Evolutionary conservation across 2,888 invertebrate species (phyloP).

Genomic region (Halictus quadricinctus): DNA sequence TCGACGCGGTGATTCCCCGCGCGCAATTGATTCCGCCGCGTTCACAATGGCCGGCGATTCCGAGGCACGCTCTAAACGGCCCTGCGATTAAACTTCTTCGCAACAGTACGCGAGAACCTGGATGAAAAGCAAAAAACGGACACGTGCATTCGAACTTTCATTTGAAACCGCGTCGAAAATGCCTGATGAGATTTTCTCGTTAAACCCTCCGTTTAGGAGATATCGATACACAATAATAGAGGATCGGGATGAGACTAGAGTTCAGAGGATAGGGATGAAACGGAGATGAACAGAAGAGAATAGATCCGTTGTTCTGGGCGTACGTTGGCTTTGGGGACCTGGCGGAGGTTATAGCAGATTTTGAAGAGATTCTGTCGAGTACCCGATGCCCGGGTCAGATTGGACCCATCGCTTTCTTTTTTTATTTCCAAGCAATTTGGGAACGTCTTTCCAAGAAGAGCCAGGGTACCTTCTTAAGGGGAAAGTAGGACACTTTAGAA

Average conservation of each 20-base stretch:
- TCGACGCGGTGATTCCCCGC: conserved; percentile 6
- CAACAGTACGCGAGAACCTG: neutral
- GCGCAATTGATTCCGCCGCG: conserved; percentile 3
- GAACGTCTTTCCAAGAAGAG: no score
- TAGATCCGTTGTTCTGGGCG: no score
- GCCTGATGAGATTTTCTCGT: neutral
- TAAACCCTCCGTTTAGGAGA: neutral
- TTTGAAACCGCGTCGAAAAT: neutral
- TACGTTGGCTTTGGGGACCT: neutral
- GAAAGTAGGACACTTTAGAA: neutral
- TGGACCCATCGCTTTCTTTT: no score
- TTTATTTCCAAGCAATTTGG: no score
- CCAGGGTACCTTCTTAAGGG: no score
- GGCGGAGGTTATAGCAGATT: neutral
- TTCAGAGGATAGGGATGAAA: neutral
- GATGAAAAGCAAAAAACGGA: neutral
- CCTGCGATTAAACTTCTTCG: neutral
- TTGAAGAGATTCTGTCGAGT: neutral
- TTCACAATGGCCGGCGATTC: neutral
- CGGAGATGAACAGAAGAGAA: no score
- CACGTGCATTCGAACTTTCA: neutral
- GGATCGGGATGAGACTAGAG: neutral
- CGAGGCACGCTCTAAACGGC: neutral
- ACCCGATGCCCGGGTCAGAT: no score
- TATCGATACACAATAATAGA: neutral